Evolutionary conservation across 2,888 invertebrate species (phyloP), one percentile per base, ranked within the genome.

Genomic region (Apantesis nais): DNA sequence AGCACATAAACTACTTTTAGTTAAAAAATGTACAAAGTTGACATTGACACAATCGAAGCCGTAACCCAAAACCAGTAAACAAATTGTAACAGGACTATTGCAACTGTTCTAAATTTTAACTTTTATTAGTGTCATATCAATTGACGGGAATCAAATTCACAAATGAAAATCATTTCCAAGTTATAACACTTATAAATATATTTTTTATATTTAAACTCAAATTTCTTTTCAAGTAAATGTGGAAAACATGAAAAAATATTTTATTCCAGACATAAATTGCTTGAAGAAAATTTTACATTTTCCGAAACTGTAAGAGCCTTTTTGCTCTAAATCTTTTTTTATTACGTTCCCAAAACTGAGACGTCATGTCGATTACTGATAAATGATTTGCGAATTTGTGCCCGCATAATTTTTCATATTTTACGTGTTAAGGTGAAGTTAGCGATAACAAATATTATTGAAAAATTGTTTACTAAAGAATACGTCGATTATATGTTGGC

Each of bases 271-370:
- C 55, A 66, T 66, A 37, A 66, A 66, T 37, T 55, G 14, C 37
- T 61, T 34, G n/a, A 25, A 68, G 52, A 62, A 58, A n/a, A 39
- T 41, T 31, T 60, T 65, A 41, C 29, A 58, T 58, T 58, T 29
- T 58, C 5, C 58, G 29, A 58, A 58, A 29, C 29, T 58, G 29
- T 58, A 29, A 29, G 58, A 25, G 58, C 16, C 58, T 29, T 29
- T 29, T 8, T 22, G 34, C 25, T 37, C 29, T 69, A 39, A 61
- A 55, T 55, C 52, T 62, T 66, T 61, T 52, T 68, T 67, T 60
- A 65, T 63, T 69, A 55, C 39, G 22, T n/a, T 69, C 22, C 29
- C n/a, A 52, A 22, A 62, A 60, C 29, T 48, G 39, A 65, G 44
- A n/a, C 61, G 48, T 65, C 65, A 61, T 37, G 65, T 34, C 39